phyloP scores from a whole-genome alignment of 2,113 vertebrate species.

The Cavia porcellus region DNA sequence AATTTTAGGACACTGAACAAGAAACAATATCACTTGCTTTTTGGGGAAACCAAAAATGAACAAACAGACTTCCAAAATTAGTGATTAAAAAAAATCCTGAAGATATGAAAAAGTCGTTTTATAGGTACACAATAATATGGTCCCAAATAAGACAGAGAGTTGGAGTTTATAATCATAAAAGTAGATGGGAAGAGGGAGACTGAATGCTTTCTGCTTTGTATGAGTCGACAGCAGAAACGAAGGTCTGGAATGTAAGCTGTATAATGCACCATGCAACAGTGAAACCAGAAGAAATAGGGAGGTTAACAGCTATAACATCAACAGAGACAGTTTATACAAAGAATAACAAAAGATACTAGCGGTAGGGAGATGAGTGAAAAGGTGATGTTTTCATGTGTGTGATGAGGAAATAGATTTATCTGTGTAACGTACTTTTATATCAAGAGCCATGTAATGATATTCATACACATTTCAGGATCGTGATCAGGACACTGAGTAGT shows the following conservation, averaged over 20 bases:
- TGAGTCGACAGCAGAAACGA: neutral
- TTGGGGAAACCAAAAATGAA: neutral
- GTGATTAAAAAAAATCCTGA: neutral
- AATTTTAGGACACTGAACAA: neutral
- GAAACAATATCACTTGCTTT: neutral
- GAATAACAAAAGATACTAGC: neutral
- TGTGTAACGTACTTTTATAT: neutral
- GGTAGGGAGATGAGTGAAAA: neutral
- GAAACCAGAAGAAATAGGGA: neutral
- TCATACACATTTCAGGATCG: neutral
- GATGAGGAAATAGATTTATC: neutral
- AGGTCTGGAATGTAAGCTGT: neutral
- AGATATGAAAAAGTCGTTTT: neutral
- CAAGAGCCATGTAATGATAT: neutral
- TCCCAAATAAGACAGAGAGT: neutral
- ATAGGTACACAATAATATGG: neutral
- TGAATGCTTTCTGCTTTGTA: neutral
- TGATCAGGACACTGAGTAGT: neutral
- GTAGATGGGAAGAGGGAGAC: neutral
- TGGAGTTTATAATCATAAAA: neutral
- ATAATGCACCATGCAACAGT: neutral
- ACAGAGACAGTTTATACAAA: neutral
- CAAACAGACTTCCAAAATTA: neutral
- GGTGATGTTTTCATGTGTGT: neutral
- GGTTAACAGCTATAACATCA: neutral